Evolutionary conservation across 2,113 vertebrate genomes (phyloP).

Genomic region (Brachionichthys hirsutus): DNA sequence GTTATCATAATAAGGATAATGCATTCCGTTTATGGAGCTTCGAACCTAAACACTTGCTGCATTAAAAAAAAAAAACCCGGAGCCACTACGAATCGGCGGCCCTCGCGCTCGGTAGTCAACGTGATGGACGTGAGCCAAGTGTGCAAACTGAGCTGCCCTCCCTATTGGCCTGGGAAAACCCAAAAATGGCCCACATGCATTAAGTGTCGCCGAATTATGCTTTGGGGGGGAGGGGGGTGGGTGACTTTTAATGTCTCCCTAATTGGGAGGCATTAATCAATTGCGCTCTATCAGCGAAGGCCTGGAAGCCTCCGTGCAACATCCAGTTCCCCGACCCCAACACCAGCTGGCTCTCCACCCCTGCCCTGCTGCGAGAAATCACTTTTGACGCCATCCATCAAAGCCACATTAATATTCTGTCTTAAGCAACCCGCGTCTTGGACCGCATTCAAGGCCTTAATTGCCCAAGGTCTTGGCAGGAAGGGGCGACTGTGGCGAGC

Average conservation of each 20-base stretch:
- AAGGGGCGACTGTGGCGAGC: slow-evolving; percentile 64
- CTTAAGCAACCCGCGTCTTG: slow-evolving; percentile 64
- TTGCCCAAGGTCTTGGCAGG: slow-evolving; percentile 68
- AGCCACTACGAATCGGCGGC: slow-evolving; percentile 50
- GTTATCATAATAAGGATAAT: slow-evolving; percentile 47
- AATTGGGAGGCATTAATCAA: slow-evolving; percentile 80
- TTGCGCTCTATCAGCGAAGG: slow-evolving; percentile 71
- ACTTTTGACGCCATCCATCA: slow-evolving; percentile 83
- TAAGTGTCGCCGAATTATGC: slow-evolving; percentile 63
- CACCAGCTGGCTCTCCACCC: slow-evolving; percentile 80
- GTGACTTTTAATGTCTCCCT: slow-evolving; percentile 75
- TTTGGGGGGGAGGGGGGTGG: not conserved
- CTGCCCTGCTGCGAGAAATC: slow-evolving; percentile 77
- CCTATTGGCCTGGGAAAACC: slow-evolving; percentile 49
- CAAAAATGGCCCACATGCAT: slow-evolving; percentile 59
- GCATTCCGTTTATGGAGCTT: slow-evolving; percentile 29
- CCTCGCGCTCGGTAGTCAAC: slow-evolving; percentile 55
- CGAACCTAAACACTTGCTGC: slow-evolving; percentile 27
- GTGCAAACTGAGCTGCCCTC: slow-evolving; percentile 51
- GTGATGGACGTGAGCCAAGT: slow-evolving; percentile 62
- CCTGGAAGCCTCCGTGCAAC: slow-evolving; percentile 69
- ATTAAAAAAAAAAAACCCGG: slow-evolving; percentile 45
- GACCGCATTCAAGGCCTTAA: slow-evolving; percentile 65
- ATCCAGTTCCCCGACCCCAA: slow-evolving; percentile 60
- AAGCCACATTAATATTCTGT: slow-evolving; percentile 80